Base-by-base conservation (phyloP, 1,140 invertebrate genomes). In the Halotydeus destructor region DNA sequence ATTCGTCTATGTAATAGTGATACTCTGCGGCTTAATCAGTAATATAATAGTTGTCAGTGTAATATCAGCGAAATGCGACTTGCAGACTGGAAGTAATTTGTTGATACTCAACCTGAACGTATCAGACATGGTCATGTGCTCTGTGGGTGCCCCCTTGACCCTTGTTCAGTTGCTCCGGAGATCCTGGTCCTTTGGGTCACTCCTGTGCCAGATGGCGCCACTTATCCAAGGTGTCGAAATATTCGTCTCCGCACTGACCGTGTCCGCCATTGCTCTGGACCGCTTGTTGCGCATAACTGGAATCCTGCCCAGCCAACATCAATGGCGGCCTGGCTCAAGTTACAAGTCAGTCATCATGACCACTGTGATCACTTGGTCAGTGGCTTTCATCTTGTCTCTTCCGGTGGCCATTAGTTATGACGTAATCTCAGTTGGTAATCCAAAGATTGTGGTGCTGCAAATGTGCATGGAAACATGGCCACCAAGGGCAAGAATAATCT, bases 261-360 rank as follows among this genome's bases (percentile, higher is more conserved):
- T 72, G 23, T 69, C 67, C 0, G 68, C 65, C 14, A 72, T 71
- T 18, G 69, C 70, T 2, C n/a, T n/a, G n/a, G n/a, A n/a, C n/a
- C n/a, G n/a, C n/a, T n/a, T n/a, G n/a, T n/a, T n/a, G n/a, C n/a
- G n/a, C n/a, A n/a, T n/a, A n/a, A n/a, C n/a, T n/a, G n/a, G n/a
- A n/a, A n/a, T n/a, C n/a, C n/a, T n/a, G n/a, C n/a, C n/a, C n/a
- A n/a, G n/a, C n/a, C n/a, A n/a, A n/a, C n/a, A n/a, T n/a, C n/a
- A n/a, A n/a, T n/a, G n/a, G n/a, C n/a, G n/a, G n/a, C n/a, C n/a
- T n/a, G n/a, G n/a, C n/a, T n/a, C n/a, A n/a, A n/a, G n/a, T n/a
- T n/a, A n/a, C n/a, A n/a, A n/a, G n/a, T n/a, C n/a, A n/a, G n/a
- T n/a, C 14, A 19, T 5, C 5, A 6, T 6, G 5, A 34, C 14